Conservation (phyloP, 2,888 invertebrate genomes). For the Ennomos quercinarius region DNA sequence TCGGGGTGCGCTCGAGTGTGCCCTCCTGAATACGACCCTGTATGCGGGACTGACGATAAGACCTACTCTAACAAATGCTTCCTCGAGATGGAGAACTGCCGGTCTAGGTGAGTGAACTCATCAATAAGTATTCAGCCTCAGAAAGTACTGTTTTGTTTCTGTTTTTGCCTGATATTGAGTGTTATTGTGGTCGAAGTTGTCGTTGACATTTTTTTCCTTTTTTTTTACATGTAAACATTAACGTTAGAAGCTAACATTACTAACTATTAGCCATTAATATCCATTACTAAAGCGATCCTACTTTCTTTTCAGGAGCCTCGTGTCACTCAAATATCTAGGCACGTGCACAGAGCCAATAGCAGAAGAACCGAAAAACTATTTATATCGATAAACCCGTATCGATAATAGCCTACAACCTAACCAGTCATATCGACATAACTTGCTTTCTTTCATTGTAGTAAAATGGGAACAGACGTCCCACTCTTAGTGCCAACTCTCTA, state of each 20-base stretch:
- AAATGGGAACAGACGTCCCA: conserved; percentile 48
- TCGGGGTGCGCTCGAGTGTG: conserved; percentile 95
- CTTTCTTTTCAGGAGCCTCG: conserved; percentile 86
- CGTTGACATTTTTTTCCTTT: too few relatives aligned
- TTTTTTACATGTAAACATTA: too few relatives aligned
- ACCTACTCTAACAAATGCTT: conserved; percentile 98
- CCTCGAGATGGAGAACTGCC: conserved; percentile 95
- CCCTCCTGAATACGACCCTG: conserved; percentile 94
- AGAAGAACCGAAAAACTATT: conserved; percentile 94
- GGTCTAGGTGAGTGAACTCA: conserved; percentile 85
- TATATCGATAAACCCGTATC: conserved; percentile 85
- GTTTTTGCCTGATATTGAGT: too few relatives aligned
- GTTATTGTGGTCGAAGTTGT: too few relatives aligned
- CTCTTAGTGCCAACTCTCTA: conserved; percentile 70
- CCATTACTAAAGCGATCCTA: too few relatives aligned
- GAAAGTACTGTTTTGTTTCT: too few relatives aligned
- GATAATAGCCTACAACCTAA: conserved; percentile 21
- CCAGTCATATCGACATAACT: conserved; percentile 48
- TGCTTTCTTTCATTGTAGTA: conserved; percentile 57
- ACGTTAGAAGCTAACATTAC: too few relatives aligned
- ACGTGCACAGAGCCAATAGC: conserved; percentile 94
- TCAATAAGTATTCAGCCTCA: too few relatives aligned
- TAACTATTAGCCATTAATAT: too few relatives aligned
- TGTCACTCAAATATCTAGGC: conserved; percentile 92
- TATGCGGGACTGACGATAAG: conserved; percentile 96